Conservation (phyloP, 2,113 vertebrate species). For the Solea solea region DNA sequence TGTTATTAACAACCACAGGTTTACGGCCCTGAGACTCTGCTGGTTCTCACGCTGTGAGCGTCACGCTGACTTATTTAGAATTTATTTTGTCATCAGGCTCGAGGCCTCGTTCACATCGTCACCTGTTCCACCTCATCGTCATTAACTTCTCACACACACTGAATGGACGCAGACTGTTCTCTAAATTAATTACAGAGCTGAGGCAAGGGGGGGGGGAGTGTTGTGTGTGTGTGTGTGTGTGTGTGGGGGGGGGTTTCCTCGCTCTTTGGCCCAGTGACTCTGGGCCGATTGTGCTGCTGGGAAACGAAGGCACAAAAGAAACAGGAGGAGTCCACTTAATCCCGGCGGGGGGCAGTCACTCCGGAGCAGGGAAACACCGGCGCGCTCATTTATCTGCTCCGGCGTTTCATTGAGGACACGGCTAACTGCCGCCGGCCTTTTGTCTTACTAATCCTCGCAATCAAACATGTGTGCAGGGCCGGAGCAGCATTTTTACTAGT, state of each 20-base stretch:
- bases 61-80: constrained; percentile 22
- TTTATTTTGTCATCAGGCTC: constrained; percentile 17
- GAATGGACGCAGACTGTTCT: constrained; percentile 41
- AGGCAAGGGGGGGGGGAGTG: neutral
- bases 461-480: constrained; percentile 63
- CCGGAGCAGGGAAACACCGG: constrained; percentile 52
- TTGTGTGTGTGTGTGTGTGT: neutral
- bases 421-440: constrained; percentile 58
- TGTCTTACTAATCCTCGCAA: constrained; percentile 70
- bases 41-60: constrained; percentile 43
- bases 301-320: constrained; percentile 76
- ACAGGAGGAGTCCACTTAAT: constrained; percentile 80
- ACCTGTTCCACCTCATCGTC: constrained; percentile 44
- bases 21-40: constrained; percentile 10
- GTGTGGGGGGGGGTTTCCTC: neutral
- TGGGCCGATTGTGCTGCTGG: constrained; percentile 61
- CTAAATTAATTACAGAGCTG: constrained; percentile 34
- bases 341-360: constrained; percentile 63
- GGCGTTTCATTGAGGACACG: constrained; percentile 72
- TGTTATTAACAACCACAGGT: too few relatives aligned
- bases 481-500: neutral
- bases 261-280: constrained; percentile 46
- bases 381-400: constrained; percentile 54
- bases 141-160: constrained; percentile 28
- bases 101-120: constrained; percentile 1